Evolutionary conservation across 2,888 invertebrate species (phyloP).

Genomic region (Drosophila pegasa): DNA sequence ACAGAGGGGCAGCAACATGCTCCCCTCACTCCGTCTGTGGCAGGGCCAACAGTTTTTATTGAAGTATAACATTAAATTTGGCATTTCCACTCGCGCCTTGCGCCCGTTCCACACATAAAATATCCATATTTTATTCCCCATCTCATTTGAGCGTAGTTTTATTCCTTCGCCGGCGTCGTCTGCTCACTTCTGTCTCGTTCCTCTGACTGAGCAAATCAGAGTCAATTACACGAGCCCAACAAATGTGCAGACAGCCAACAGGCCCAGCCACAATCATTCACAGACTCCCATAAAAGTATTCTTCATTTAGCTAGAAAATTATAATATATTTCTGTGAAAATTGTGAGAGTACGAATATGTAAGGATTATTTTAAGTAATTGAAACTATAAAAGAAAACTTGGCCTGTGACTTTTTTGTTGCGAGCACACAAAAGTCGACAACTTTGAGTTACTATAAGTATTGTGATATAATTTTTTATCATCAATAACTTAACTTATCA

Average conservation of each 20-base stretch:
- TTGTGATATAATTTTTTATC: no score
- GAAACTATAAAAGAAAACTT: neutral
- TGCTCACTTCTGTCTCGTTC: constrained; percentile 33
- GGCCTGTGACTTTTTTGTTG: no score
- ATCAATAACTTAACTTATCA: no score
- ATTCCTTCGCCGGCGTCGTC: constrained; percentile 26
- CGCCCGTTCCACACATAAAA: constrained; percentile 58
- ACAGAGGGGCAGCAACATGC: constrained; percentile 22
- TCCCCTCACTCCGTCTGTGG: constrained; percentile 31
- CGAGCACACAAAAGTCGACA: no score
- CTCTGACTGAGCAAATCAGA: constrained; percentile 43
- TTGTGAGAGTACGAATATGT: neutral
- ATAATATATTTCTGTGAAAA: neutral
- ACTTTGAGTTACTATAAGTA: no score
- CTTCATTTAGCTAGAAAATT: neutral
- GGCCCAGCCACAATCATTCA: constrained; percentile 30
- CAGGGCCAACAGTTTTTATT: constrained; percentile 68
- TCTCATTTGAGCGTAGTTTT: constrained; percentile 9
- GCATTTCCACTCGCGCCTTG: constrained; percentile 63
- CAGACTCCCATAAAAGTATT: neutral
- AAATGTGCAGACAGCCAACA: constrained; percentile 41
- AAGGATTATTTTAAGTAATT: constrained; percentile 1
- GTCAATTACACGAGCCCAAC: constrained; percentile 39
- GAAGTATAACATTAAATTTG: constrained; percentile 80
- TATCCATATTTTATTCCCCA: constrained; percentile 43